Percentiles rank a stretch among this genome's conserved stretches.
These are phyloP conservation scores for Busseola fusca DNA, from an alignment of 2,888 invertebrate genomes.

Conservation along the genomic window DNA sequence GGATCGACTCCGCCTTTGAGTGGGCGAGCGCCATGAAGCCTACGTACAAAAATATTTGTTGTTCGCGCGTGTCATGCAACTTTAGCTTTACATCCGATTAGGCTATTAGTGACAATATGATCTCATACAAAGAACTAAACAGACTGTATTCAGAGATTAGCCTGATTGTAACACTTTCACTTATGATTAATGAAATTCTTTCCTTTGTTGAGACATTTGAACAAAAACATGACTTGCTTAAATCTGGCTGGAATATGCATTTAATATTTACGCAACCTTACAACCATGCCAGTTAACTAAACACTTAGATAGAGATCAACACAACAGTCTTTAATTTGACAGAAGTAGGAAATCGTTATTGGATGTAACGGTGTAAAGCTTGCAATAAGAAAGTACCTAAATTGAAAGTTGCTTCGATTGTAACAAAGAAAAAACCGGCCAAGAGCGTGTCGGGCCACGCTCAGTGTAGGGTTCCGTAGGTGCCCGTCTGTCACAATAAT, in stretches of 20 bases:
- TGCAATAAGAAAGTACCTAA: constrained; percentile 67
- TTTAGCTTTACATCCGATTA: constrained; percentile 43
- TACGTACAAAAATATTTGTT: constrained; percentile 51
- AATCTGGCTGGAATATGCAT: constrained; percentile 39
- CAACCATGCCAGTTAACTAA: constrained; percentile 42
- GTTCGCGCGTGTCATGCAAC: constrained; percentile 56
- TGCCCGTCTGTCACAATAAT: too few species aligned
- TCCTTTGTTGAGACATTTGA: constrained; percentile 48
- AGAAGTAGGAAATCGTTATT: constrained; percentile 58
- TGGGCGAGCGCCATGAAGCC: constrained; percentile 60
- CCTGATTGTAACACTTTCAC: constrained; percentile 68
- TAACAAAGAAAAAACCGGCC: constrained; percentile 65
- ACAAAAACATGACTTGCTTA: constrained; percentile 45
- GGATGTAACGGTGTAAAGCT: constrained; percentile 54
- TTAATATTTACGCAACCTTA: constrained; percentile 46
- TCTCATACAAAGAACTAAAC: constrained; percentile 58
- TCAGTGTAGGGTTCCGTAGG: too few species aligned
- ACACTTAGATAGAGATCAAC: constrained; percentile 63
- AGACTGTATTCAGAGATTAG: constrained; percentile 57
- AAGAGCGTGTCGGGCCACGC: too few species aligned
- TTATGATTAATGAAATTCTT: constrained; percentile 64
- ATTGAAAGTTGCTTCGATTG: constrained; percentile 68
- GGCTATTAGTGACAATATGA: constrained; percentile 46
- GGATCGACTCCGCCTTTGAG: constrained; percentile 36
- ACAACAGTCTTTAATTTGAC: constrained; percentile 56